phyloP scores from a whole-genome alignment of 2,888 invertebrate genomes.

The Pteria penguin region DNA sequence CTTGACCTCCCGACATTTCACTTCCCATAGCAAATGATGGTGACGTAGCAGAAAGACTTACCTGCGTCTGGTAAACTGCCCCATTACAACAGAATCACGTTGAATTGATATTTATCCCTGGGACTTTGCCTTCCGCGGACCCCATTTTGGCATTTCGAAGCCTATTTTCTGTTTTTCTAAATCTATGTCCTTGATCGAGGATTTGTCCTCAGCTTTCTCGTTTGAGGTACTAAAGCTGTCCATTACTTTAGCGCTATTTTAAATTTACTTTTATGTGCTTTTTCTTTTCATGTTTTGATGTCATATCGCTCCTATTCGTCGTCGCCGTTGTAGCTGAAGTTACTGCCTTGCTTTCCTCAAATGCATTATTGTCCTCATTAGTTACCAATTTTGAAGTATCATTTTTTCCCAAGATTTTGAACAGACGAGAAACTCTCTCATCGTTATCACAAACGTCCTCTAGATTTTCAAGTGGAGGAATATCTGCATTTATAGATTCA shows the following conservation, averaged over 20 bases:
- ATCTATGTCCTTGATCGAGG: slow-evolving; percentile 18
- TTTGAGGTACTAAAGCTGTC: slow-evolving; percentile 18
- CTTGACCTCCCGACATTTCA: neutral
- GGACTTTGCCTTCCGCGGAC: slow-evolving; percentile 21
- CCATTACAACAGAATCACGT: slow-evolving; percentile 25
- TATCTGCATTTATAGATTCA: slow-evolving; percentile 2
- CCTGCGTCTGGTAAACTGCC: no score
- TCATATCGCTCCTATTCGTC: neutral
- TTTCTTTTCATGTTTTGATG: slow-evolving; percentile 7
- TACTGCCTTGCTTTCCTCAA: no score
- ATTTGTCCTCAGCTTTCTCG: slow-evolving; percentile 3
- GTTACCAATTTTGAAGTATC: no score
- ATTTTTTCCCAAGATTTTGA: no score
- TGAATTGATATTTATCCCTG: slow-evolving; percentile 15
- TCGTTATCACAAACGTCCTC: neutral
- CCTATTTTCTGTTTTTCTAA: slow-evolving; percentile 15
- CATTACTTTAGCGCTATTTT: no score
- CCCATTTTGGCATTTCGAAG: slow-evolving; percentile 22
- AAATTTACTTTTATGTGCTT: slow-evolving; percentile 14
- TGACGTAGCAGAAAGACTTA: neutral
- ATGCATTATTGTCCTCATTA: no score
- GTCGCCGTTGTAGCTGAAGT: no score
- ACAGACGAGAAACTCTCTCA: neutral
- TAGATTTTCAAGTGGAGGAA: neutral
- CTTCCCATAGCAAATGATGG: neutral